Evolutionary conservation across 2,113 vertebrate genomes (phyloP), one percentile per base, ranked within the genome.

Genomic region (Pseudopipra pipra): DNA sequence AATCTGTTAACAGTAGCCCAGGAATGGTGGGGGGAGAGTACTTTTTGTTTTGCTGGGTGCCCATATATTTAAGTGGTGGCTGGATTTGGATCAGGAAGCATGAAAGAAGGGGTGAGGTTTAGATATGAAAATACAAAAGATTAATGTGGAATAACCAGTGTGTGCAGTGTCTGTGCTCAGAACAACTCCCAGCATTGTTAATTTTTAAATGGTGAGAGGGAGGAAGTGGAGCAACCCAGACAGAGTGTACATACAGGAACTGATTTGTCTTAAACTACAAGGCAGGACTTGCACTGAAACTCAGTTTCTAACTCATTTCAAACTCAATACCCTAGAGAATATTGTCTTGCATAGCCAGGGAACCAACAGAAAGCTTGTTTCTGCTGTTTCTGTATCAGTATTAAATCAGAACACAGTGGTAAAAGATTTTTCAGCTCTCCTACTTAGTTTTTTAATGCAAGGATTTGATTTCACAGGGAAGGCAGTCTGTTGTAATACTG

Each of bases 121-220:
- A 84, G 92, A 47, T 90, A 67, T 9, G 51, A 66, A 86, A 94
- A 78, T 4, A 59, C 55, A 43, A 43, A 76, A 68, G 18, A 11
- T 71, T 95, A 24, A 30, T 85, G 76, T 74, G 76, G 61, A 92
- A 71, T 90, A 86, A 84, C 44, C 58, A 78, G 63, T 44, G 76
- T 54, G 35, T 35, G 5, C 35, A 37, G 30, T 46, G 31, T 74
- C 58, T 85, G 44, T 67, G 14, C 58, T 75, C 47, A 37, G 72
- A 93, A 75, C 82, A 59, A 22, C 85, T 94, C 75, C 82, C 87
- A 67, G 82, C 55, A 35, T 66, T 91, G 91, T 88, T 91, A 37
- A 66, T 84, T 77, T 92, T 61, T 74, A 59, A 86, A 63, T 47
- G n/a, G 75, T 59, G 70, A 51, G 62, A 89, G 56, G 46, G 83